Evolutionary conservation across 2,797 vertebrate genomes (phyloP), one percentile per base, ranked within the genome.

Genomic region (Enteromius unitaeniatus): DNA sequence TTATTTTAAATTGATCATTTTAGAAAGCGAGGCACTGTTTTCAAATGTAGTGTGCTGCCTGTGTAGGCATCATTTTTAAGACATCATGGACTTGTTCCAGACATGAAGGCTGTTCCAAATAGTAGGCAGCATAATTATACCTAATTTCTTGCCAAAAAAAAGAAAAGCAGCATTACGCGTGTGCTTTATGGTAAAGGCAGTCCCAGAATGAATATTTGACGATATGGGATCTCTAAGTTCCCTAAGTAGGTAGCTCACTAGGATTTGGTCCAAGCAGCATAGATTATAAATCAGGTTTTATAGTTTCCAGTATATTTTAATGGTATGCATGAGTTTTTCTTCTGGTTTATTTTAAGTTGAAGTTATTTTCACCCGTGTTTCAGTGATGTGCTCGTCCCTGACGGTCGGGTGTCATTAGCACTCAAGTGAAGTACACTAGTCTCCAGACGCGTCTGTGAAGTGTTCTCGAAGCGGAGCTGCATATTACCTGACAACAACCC

Each of bases 401-500:
- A 28, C 0, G 60, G 3, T 55, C 40, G n/a, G 6, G 5, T 28
- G 13, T 82, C 55, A 73, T 74, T 82, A 82, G 15, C 80, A 40
- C 51, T 45, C 0, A 17, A 75, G 70, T 74, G 45, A 19, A 64
- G 23, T 21, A 70, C 68, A 62, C 55, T 0, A 21, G 58, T 65
- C 80, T 82, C 70, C 9, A 65, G 70, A 49, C 26, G 0, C 14
- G 31, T 28, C 4, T 51, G 40, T 31, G 34, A 72, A 73, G 79
- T 47, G 17, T 53, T 79, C 64, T 69, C 10, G 11, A 72, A 47
- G 68, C 69, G 2, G 40, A 53, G 31, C 65, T 23, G 64, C 21
- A 42, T 65, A 55, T 65, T 67, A 42, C 72, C 60, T 76, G 81
- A 51, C 15, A 67, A 75, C 58, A 64, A 34, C 21, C 58, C 53